These are phyloP conservation scores for Prolemur simus DNA, from an alignment of 2,113 vertebrate genomes.

Conservation along the genomic window DNA sequence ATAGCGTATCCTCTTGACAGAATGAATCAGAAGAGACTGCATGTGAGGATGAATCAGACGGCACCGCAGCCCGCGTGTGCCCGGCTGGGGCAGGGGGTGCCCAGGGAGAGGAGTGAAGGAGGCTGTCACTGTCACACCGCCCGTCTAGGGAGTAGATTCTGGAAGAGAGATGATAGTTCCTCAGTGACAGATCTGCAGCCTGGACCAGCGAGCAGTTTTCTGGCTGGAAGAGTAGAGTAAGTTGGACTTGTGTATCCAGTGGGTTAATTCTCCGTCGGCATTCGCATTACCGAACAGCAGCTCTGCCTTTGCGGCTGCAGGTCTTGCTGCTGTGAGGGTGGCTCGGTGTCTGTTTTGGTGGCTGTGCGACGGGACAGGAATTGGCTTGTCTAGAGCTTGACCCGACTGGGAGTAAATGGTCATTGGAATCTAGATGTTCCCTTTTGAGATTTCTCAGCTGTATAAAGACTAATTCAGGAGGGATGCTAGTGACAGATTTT, in stretches of 20 bases:
- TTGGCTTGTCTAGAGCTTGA: neutral
- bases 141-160: neutral
- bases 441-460: neutral
- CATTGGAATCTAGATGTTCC: neutral
- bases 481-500: neutral
- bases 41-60: neutral
- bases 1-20: neutral
- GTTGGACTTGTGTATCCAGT: neutral
- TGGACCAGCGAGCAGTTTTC: neutral
- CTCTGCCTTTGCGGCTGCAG: neutral
- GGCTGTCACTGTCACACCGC: neutral
- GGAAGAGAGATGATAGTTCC: neutral
- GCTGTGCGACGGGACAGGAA: neutral
- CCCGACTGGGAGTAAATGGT: neutral
- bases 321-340: neutral
- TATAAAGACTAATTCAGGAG: neutral
- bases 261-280: neutral
- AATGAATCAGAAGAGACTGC: neutral
- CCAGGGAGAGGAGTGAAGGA: neutral
- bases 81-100: neutral
- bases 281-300: neutral
- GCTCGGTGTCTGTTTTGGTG: neutral
- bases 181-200: neutral
- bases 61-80: neutral
- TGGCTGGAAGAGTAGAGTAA: neutral